Percentiles rank a stretch among this genome's conserved stretches.
Evolutionary conservation across 2,797 vertebrate genomes (phyloP).

Genomic region (Cyclura pinguis): DNA sequence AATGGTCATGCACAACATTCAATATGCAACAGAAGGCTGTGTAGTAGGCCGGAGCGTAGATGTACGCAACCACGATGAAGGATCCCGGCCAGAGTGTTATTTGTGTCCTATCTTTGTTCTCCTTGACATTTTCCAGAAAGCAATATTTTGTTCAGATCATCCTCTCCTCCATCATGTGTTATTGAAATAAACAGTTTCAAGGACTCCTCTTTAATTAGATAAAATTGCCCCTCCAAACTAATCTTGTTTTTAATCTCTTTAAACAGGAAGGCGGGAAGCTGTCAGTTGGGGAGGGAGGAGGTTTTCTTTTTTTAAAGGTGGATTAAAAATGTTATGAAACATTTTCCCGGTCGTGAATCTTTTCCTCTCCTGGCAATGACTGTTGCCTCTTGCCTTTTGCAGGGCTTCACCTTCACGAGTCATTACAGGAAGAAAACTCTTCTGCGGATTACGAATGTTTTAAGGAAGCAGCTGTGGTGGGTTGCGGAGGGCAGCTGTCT

Average conservation of each 20-base stretch:
- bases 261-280: background rate
- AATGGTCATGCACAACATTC: too few relatives aligned
- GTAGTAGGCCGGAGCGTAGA: too few relatives aligned
- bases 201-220: slow-evolving; percentile 34
- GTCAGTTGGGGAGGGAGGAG: slow-evolving; percentile 19
- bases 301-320: slow-evolving; percentile 30
- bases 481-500: too few relatives aligned
- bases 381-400: slow-evolving; percentile 62
- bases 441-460: background rate
- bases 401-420: slow-evolving; percentile 43
- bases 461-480: too few relatives aligned
- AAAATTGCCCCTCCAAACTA: slow-evolving; percentile 52
- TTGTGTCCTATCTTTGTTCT: background rate
- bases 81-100: background rate
- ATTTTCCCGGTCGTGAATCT: slow-evolving; percentile 28
- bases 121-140: slow-evolving; percentile 18
- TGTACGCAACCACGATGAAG: too few relatives aligned
- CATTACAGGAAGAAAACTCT: background rate
- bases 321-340: slow-evolving; percentile 53
- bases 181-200: background rate
- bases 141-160: background rate
- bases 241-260: slow-evolving; percentile 38
- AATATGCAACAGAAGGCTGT: too few relatives aligned
- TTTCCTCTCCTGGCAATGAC: slow-evolving; percentile 52
- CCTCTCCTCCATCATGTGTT: background rate